Evolutionary conservation across 2,797 vertebrate species (phyloP), one percentile per base, ranked within the genome.

Genomic region (Saguinus oedipus): DNA sequence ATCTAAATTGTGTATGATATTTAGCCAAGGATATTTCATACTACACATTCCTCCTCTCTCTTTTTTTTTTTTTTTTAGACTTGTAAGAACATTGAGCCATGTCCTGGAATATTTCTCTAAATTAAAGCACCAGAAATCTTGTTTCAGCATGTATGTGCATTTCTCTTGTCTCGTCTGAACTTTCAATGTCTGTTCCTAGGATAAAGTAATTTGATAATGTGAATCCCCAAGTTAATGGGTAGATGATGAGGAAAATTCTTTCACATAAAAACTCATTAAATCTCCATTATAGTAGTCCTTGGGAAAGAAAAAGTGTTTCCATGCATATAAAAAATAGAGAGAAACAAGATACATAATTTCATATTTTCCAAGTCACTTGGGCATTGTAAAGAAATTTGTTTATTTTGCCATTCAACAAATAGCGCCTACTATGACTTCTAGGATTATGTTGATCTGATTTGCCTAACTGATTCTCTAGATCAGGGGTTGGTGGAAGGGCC

Each of bases 61-160:
- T 48, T 84, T 82, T 44, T 30, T 6, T 4, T n/a, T 72, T 33
- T n/a, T 27, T 59, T 72, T 78, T 82, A 27, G 39, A 79, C 55
- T n/a, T 79, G n/a, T 44, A 87, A 48, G 70, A 76, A 61, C 76
- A 44, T 36, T 89, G 36, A 89, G 20, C 74, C 44, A 44, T 74
- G 30, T 78, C n/a, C 39, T 79, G 44, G 85, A 96, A 55, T 94
- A 55, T 33, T 82, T 94, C 72, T 90, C 24, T 93, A 74, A 72
- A 86, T 74, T 80, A 68, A 80, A 72, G 44, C 30, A 57, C 22
- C 33, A 86, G 81, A 22, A 59, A 22, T 78, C 59, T 85, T 80
- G 3, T 36, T 93, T 85, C 53, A 85, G 30, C 30, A 27, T 90
- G 7, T 75, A 17, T 19, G 4, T 92, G 33, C 39, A 36, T 86